Conservation (phyloP, 2,888 invertebrate species). For the Taphrorychus bicolor region DNA sequence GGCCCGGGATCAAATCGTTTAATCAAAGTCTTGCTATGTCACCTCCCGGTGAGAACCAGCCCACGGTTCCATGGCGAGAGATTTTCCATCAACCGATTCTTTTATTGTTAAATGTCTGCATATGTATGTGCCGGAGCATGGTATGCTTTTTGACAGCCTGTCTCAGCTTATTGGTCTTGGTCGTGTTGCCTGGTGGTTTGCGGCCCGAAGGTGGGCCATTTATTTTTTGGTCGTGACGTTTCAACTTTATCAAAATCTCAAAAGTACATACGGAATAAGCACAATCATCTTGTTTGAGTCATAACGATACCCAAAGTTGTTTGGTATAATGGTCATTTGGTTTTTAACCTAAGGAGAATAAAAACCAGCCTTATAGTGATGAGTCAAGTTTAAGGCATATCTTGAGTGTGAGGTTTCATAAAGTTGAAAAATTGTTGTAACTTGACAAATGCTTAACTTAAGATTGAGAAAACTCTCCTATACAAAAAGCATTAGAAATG, state of each 20-base stretch:
- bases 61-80: conserved; percentile 47
- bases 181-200: not conserved
- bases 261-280: no score
- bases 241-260: not conserved
- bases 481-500: no score
- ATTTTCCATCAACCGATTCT: conserved; percentile 39
- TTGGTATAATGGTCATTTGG: no score
- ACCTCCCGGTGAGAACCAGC: conserved; percentile 56
- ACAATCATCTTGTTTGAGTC: no score
- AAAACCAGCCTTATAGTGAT: no score
- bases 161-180: conserved; percentile 25
- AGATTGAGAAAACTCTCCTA: no score
- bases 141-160: conserved; percentile 33
- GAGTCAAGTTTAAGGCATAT: no score
- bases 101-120: conserved; percentile 36
- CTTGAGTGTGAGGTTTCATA: no score
- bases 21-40: conserved; percentile 59
- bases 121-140: conserved; percentile 33
- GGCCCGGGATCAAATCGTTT: conserved; percentile 59
- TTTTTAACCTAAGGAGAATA: no score
- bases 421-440: no score
- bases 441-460: no score
- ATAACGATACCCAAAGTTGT: no score
- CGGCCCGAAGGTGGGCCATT: not conserved
- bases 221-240: not conserved